Evolutionary conservation across 2,888 invertebrate genomes (phyloP).

Genomic region (Harpalus rubripes): DNA sequence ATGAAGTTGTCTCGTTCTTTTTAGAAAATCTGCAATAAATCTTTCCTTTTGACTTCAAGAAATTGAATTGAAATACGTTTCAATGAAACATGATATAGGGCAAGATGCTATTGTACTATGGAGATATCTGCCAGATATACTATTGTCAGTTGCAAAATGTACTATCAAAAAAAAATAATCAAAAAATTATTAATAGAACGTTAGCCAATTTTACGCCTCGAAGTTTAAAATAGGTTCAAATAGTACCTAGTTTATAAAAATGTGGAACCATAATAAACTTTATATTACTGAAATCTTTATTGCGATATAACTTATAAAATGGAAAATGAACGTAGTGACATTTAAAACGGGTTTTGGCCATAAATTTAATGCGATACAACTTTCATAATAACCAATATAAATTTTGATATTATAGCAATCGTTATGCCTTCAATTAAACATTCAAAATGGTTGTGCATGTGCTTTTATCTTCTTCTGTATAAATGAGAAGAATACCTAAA

Average conservation of each 20-base stretch:
- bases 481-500: conserved; percentile 25
- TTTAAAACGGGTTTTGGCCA: not conserved
- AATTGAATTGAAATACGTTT: conserved; percentile 63
- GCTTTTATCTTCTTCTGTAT: not conserved
- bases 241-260: not conserved
- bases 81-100: conserved; percentile 41
- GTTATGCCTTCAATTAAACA: too few relatives aligned
- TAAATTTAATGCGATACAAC: not conserved
- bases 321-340: conserved; percentile 12
- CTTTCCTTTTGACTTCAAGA: conserved; percentile 43
- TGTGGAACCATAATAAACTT: not conserved
- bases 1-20: conserved; percentile 6
- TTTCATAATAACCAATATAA: not conserved
- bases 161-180: too few relatives aligned
- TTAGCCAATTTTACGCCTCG: too few relatives aligned
- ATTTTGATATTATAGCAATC: not conserved
- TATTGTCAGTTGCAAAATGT: conserved; percentile 2
- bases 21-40: conserved; percentile 32
- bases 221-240: too few relatives aligned
- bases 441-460: too few relatives aligned
- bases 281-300: not conserved
- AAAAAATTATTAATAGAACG: too few relatives aligned
- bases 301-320: conserved; percentile 4
- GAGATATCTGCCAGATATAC: conserved; percentile 21
- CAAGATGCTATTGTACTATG: conserved; percentile 53